Conservation (phyloP, 2,113 vertebrate genomes). For the Mirza zaza region DNA sequence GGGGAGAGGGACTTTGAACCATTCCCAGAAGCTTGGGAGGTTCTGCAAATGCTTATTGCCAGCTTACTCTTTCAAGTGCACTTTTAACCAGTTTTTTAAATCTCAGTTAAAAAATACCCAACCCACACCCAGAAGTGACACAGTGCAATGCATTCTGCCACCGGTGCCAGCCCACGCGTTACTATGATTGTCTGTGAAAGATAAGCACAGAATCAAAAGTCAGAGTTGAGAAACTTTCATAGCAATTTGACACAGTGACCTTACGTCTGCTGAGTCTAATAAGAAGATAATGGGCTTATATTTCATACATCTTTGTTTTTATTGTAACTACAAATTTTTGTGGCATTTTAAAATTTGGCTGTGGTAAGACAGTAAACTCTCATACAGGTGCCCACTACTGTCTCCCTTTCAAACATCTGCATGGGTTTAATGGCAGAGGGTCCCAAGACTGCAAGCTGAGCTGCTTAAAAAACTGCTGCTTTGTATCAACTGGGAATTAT, state of each 20-base stretch:
- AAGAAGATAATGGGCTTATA: not conserved
- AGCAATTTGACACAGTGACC: not conserved
- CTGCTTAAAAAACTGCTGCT: not conserved
- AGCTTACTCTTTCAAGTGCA: not conserved
- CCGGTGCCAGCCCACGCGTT: not conserved
- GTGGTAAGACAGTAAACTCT: not conserved
- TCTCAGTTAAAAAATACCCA: not conserved
- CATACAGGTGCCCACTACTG: not conserved
- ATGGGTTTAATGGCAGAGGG: not conserved
- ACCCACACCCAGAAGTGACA: not conserved
- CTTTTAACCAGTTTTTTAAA: not conserved
- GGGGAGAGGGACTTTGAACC: not conserved
- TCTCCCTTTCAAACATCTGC: not conserved
- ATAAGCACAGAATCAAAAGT: not conserved
- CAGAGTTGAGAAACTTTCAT: not conserved
- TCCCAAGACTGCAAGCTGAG: not conserved
- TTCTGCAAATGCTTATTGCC: not conserved
- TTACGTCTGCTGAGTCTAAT: not conserved
- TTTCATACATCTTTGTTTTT: not conserved
- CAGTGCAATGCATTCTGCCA: not conserved
- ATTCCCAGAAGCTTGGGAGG: not conserved
- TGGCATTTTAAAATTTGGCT: not conserved
- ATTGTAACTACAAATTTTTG: not conserved
- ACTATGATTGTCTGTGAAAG: not conserved
- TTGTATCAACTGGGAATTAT: not conserved